Evolutionary conservation across 2,113 vertebrate genomes (phyloP).

Genomic region (Cephalopterus ornatus): DNA sequence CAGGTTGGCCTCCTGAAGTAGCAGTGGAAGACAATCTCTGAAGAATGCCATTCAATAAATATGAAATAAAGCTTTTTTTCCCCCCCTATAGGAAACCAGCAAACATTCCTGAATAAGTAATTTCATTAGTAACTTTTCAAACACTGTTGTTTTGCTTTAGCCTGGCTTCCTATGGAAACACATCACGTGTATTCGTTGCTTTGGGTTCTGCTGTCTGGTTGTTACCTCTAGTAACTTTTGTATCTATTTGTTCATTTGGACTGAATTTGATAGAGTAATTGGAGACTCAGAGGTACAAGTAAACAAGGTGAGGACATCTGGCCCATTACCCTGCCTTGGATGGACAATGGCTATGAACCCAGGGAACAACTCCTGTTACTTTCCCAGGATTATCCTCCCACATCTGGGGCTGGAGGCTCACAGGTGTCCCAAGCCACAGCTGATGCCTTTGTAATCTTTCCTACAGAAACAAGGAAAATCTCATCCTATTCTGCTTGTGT

Average conservation of each 20-base stretch:
- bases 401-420: accelerated
- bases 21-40: background rate
- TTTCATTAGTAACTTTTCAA: background rate
- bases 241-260: background rate
- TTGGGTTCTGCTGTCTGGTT: background rate
- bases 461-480: background rate
- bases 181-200: background rate
- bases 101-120: background rate
- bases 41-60: background rate
- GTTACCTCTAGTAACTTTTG: background rate
- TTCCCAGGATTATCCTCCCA: background rate
- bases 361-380: background rate
- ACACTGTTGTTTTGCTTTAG: background rate
- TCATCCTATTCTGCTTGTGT: accelerated
- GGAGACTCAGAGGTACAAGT: background rate
- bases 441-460: background rate
- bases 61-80: background rate
- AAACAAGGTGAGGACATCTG: background rate
- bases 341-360: background rate
- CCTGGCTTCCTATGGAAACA: background rate
- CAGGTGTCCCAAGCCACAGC: background rate
- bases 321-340: background rate
- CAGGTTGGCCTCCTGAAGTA: background rate
- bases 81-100: background rate
- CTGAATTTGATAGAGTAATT: background rate